phyloP scores from a whole-genome alignment of 2,113 vertebrate species.

The Siniperca chuatsi region DNA sequence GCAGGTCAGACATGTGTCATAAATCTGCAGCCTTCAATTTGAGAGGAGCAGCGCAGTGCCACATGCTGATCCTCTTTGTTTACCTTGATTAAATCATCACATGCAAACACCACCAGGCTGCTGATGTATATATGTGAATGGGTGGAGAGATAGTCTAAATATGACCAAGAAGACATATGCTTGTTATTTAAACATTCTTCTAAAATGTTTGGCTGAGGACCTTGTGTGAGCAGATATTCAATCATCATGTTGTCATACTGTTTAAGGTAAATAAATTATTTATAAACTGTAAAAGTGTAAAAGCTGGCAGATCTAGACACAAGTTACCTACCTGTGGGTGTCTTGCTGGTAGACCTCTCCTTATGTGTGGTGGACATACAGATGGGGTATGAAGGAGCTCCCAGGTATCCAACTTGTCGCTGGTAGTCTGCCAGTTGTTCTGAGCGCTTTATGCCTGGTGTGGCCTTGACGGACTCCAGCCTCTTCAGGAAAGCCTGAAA shows the following conservation, averaged over 20 bases:
- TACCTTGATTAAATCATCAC: background rate
- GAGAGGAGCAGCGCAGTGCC: background rate
- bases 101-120: constrained; percentile 11
- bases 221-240: background rate
- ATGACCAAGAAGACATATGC: background rate
- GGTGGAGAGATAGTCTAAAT: background rate
- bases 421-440: constrained; percentile 93
- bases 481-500: constrained; percentile 91
- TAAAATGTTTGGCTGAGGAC: background rate
- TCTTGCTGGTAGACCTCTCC: constrained; percentile 78
- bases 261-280: background rate
- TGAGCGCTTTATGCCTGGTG: constrained; percentile 88
- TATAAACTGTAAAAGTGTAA: background rate
- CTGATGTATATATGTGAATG: background rate
- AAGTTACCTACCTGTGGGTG: constrained; percentile 63
- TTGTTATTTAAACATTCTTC: background rate
- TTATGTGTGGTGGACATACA: constrained; percentile 64
- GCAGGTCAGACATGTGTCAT: constrained; percentile 11
- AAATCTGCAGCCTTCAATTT: constrained; percentile 23
- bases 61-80: constrained; percentile 21
- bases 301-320: background rate
- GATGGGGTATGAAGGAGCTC: constrained; percentile 37
- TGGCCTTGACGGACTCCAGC: constrained; percentile 92
- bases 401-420: constrained; percentile 85
- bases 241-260: background rate